Base-by-base conservation (phyloP, 2,797 vertebrate genomes). In the Myoxocephalus aenaeus region DNA sequence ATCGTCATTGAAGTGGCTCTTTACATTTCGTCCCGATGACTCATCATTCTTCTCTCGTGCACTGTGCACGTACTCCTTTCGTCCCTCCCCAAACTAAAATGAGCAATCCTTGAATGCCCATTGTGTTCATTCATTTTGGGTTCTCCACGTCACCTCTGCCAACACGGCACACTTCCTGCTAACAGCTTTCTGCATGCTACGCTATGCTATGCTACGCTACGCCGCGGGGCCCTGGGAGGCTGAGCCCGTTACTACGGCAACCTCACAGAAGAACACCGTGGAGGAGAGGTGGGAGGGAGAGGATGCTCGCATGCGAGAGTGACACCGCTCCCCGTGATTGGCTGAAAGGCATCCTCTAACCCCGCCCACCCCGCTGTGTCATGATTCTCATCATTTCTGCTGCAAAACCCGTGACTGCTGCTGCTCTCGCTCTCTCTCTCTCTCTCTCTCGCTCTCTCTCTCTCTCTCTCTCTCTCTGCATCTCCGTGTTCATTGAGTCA, bases 181-280 rank as follows among this genome's bases (percentile, higher is more conserved):
- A 73, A 50, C 78, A 65, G 77, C 74, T 70, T 85, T 74, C 32
- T 62, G 70, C 84, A 90, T 79, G 79, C 86, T 78, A 81, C 74
- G 25, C 25, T 27, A 27, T 27, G 25, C n/a, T n/a, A 90, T 79
- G 79, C 86, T 78, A 81, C 74, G 25, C 25, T 27, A 27, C 2
- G 25, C 25, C 25, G 25, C 25, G 1, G 1, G 2, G 25, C 1
- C 25, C 81, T 90, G 79, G 90, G 90, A 94, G 88, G 92, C 87
- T 78, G 92, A 89, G 93, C 92, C 87, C 1, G 91, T 98, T 95
- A 90, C 98, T 94, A 97, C 98, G 93, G 95, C 92, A 97, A 99
- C 97, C 79, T 87, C 93, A 87, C 93, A 92, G 95, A 96, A 95
- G 95, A 95, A 93, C 94, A 93, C 94, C 94, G 86, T 83, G 92